These are phyloP conservation scores for human (Homo sapiens) DNA, from an alignment of 2,113 vertebrate genomes.

Conservation along the genomic window GRCh38 chr6:3214001-3214500, in stretches of 20 bases:
- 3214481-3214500: too few species aligned
- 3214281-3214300: conserved; percentile 1
- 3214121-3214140: neutral
- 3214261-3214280: neutral
- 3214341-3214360: too few species aligned
- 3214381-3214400: too few species aligned
- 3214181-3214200: neutral
- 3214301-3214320: too few species aligned
- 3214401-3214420: too few species aligned
- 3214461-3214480: too few species aligned
- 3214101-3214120: neutral
- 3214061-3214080: neutral
- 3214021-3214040: neutral
- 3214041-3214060: neutral
- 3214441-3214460: too few species aligned
- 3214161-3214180: neutral
- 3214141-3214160: neutral
- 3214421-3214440: too few species aligned
- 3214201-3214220: neutral
- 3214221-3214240: neutral
- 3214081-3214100: neutral
- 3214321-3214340: too few species aligned
- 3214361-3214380: too few species aligned
- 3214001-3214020: neutral
- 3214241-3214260: neutral